These are phyloP conservation scores for Aphelenchoides avenae DNA, from an alignment of 1,140 invertebrate genomes.

Conservation along the genomic window DNA sequence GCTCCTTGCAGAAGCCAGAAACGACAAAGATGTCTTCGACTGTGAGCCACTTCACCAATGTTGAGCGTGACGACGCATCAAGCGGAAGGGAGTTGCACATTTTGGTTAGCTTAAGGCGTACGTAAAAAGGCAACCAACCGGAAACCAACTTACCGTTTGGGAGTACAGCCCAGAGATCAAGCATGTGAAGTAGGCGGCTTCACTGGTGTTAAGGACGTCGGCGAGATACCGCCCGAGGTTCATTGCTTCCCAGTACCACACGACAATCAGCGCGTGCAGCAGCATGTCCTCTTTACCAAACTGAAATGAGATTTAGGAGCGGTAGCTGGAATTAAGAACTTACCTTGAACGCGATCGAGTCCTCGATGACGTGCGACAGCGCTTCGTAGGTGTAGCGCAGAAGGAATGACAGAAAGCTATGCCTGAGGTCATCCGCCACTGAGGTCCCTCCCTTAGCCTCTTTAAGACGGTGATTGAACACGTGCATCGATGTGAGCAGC, in stretches of 20 bases:
- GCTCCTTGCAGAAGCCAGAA: too few relatives aligned
- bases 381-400: slow-evolving; percentile 36
- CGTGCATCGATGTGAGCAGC: slow-evolving; percentile 11
- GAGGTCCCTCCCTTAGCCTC: slow-evolving; percentile 3
- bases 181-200: slow-evolving; percentile 2
- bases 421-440: slow-evolving; percentile 21
- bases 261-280: slow-evolving; percentile 13
- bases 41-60: too few relatives aligned
- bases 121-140: slow-evolving; percentile 4
- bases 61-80: too few relatives aligned
- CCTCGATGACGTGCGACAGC: slow-evolving; percentile 23
- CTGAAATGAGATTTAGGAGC: neutral
- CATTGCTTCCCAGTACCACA: slow-evolving; percentile 28
- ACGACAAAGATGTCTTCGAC: too few relatives aligned
- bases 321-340: slow-evolving; percentile 9
- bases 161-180: slow-evolving; percentile 19
- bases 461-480: slow-evolving; percentile 12
- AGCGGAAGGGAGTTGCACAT: too few relatives aligned
- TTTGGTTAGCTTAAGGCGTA: too few relatives aligned
- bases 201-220: slow-evolving; percentile 1
- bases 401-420: slow-evolving; percentile 30
- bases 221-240: slow-evolving; percentile 18
- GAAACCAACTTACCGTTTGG: slow-evolving; percentile 20
- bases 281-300: slow-evolving; percentile 1
- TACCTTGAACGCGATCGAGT: slow-evolving; percentile 28